These are phyloP conservation scores for Perca fluviatilis DNA, from an alignment of 2,113 vertebrate species.

Conservation along the genomic window DNA sequence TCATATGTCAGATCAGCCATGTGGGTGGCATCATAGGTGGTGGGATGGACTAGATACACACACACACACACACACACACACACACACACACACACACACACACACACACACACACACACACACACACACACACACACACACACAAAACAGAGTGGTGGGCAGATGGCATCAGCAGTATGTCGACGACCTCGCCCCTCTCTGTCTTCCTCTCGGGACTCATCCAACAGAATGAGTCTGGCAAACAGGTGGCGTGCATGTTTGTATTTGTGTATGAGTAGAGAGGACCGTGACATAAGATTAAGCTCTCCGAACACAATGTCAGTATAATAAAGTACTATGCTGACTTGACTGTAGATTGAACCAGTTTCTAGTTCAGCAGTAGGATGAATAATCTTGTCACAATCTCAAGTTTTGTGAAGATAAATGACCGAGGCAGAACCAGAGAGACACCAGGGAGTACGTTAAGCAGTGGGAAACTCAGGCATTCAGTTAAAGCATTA, in stretches of 20 bases:
- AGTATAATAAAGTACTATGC: background rate
- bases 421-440: background rate
- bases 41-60: constrained; percentile 12
- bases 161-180: constrained; percentile 68
- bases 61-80: constrained; percentile 24
- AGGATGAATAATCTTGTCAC: constrained; percentile 6
- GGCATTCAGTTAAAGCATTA: background rate
- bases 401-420: background rate
- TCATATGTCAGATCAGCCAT: constrained; percentile 44
- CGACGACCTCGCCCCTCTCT: constrained; percentile 50
- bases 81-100: constrained; percentile 18
- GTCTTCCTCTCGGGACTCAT: constrained; percentile 55
- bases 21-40: constrained; percentile 46
- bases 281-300: constrained; percentile 35
- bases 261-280: background rate
- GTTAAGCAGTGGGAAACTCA: background rate
- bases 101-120: constrained; percentile 19
- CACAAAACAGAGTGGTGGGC: constrained; percentile 41
- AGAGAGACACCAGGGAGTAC: background rate
- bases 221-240: constrained; percentile 56
- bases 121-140: constrained; percentile 26
- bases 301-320: constrained; percentile 34
- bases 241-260: constrained; percentile 60
- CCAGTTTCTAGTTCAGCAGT: background rate
- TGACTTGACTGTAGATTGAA: background rate